These are phyloP conservation scores for Eupithecia dodoneata DNA, from an alignment of 2,888 invertebrate species.

Conservation along the genomic window DNA sequence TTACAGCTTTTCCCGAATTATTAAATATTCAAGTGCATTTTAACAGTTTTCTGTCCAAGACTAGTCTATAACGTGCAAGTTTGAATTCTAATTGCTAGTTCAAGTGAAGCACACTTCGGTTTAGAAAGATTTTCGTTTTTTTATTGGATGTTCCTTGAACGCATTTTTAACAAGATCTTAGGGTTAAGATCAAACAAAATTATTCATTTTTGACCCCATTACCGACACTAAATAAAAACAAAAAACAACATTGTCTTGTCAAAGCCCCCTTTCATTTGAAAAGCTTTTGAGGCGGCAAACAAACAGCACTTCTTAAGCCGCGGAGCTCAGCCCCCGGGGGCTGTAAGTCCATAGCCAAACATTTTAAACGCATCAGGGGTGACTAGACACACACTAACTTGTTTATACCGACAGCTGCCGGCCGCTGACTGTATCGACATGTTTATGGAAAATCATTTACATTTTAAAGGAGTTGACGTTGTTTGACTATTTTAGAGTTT, in stretches of 20 bases:
- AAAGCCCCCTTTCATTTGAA: constrained; percentile 17
- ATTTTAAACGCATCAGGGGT: constrained; percentile 54
- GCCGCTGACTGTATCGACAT: constrained; percentile 10
- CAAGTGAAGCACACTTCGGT: no score
- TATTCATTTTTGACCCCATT: constrained; percentile 9
- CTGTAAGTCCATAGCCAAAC: constrained; percentile 47
- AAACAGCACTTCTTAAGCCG: constrained; percentile 33
- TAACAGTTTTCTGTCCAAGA: not conserved
- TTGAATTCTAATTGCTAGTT: not conserved
- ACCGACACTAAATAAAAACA: not conserved
- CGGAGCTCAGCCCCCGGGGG: constrained; percentile 17
- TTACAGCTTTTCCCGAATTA: not conserved
- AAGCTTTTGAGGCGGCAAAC: constrained; percentile 34
- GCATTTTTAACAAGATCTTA: not conserved
- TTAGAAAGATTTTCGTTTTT: no score
- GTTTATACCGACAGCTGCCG: constrained; percentile 42
- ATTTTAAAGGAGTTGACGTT: constrained; percentile 7
- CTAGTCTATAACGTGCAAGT: not conserved
- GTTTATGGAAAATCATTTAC: constrained; percentile 8
- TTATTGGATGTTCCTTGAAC: not conserved
- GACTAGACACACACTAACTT: constrained; percentile 39
- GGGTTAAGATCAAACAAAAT: not conserved
- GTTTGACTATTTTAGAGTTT: not conserved
- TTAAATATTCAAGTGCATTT: not conserved
- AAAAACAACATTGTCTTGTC: constrained; percentile 7